Evolutionary conservation across 2,797 vertebrate genomes (phyloP).

Genomic region (Aeoliscus strigatus): DNA sequence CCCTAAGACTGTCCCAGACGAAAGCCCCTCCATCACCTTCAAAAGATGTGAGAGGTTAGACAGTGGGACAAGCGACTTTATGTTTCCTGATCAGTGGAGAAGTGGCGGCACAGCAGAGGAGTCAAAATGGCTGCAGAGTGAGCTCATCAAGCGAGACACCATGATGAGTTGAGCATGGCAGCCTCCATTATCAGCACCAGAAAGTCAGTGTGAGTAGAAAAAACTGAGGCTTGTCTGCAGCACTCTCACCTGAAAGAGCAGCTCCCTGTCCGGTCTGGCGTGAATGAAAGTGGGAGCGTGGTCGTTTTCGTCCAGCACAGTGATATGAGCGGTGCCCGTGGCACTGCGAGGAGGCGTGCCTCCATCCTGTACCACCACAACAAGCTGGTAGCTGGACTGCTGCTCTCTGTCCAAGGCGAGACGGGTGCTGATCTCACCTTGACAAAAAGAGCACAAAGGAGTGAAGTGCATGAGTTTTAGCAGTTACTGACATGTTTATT

Average conservation of each 20-base stretch:
- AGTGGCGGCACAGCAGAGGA: no score
- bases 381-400: constrained; percentile 91
- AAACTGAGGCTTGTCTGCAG: no score
- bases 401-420: constrained; percentile 87
- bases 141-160: no score
- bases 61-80: no score
- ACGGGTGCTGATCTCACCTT: constrained; percentile 92
- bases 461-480: neutral
- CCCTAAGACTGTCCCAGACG: constrained; percentile 81
- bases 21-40: constrained; percentile 87
- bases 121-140: no score
- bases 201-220: no score
- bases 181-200: no score
- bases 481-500: no score
- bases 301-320: constrained; percentile 93
- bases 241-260: constrained; percentile 86
- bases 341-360: constrained; percentile 89
- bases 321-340: constrained; percentile 87
- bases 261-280: constrained; percentile 77
- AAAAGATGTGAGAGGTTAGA: no score
- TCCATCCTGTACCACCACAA: constrained; percentile 88
- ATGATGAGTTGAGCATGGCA: no score
- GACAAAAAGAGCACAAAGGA: neutral
- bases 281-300: constrained; percentile 85
- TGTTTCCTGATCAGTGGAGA: no score